phyloP scores from a whole-genome alignment of 2,888 invertebrate genomes.

The Amitus sp. region DNA sequence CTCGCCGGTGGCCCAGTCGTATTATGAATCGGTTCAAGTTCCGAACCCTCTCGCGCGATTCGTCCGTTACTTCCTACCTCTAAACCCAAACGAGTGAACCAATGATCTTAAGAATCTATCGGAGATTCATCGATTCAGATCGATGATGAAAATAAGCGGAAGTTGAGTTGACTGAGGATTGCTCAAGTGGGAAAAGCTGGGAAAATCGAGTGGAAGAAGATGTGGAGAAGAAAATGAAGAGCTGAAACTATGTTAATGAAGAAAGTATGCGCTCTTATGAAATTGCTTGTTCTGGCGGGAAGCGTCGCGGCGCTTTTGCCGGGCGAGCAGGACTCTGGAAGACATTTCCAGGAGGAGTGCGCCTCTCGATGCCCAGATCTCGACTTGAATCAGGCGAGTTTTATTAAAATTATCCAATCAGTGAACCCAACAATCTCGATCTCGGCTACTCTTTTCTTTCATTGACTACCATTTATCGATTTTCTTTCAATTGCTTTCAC shows the following conservation, averaged over 20 bases:
- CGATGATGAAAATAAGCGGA: too few species aligned
- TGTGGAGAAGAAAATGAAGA: conserved; percentile 15
- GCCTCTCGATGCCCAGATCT: conserved; percentile 57
- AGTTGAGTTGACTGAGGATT: not conserved
- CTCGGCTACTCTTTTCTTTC: not conserved
- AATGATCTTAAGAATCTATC: too few species aligned
- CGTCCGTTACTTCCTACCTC: too few species aligned
- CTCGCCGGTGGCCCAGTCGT: conserved; percentile 48
- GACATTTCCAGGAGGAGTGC: conserved; percentile 57
- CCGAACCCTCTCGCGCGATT: too few species aligned
- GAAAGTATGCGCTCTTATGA: conserved; percentile 52
- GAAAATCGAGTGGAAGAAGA: conserved; percentile 1
- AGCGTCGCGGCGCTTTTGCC: conserved; percentile 51
- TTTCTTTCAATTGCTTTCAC: conserved; percentile 12
- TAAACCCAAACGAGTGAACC: too few species aligned
- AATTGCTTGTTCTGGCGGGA: conserved; percentile 54
- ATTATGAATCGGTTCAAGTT: too few species aligned
- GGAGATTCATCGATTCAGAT: too few species aligned
- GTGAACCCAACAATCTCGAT: conserved; percentile 10
- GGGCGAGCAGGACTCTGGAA: conserved; percentile 49
- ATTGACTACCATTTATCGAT: conserved; percentile 12
- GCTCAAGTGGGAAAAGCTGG: not conserved
- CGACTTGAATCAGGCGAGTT: conserved; percentile 56
- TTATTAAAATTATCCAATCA: conserved; percentile 5
- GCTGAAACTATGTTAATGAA: conserved; percentile 54